Base-by-base conservation (phyloP, 2,888 invertebrate species). In the Calliphora vomitoria region DNA sequence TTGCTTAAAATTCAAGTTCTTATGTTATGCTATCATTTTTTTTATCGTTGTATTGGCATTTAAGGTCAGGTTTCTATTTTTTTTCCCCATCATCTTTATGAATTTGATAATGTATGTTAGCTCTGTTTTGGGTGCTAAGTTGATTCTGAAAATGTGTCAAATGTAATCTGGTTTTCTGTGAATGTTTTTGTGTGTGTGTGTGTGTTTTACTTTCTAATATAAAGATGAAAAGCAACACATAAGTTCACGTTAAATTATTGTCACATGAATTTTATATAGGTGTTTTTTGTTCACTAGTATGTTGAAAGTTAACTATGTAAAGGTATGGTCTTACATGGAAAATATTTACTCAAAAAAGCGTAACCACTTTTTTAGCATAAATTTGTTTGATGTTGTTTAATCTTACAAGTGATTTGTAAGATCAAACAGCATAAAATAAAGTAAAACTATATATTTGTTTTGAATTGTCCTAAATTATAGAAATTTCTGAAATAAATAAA, bases 71-170 rank as follows among this genome's bases (percentile, higher is more conserved):
- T 66, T 66, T 41, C 18, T 4, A 0, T 47, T 47, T 66, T 69
- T n/a, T 44, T 35, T 4, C 25, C 25, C 13, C 25, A 15, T 31
- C 25, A 44, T 47, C n/a, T 68, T 25, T 15, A 50, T 31, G 47
- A 47, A 25, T 15, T 47, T 47, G 47, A 47, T 25, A 69, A 69
- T 50, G 68, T 50, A 31, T 20, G 35, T 72, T 38, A 35, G 38
- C 72, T n/a, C 55, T 41, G 18, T 38, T 72, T 20, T 38, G 35
- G 38, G 38, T 64, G 50, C 25, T 76, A 53, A 76, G 35, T 31
- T 76, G 50, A 53, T 64, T 50, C 35, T 64, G 20, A 53, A 76
- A 76, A 76, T 64, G 76, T 62, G 64, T 76, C 64, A 76, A 64
- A 76, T 53, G 50, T 64, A 64, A 50, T 64, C 72, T 72, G 41